Evolutionary conservation across 2,113 vertebrate species (phyloP), one percentile per base, ranked within the genome.

Genomic region (Rhinolophus ferrumequinum): DNA sequence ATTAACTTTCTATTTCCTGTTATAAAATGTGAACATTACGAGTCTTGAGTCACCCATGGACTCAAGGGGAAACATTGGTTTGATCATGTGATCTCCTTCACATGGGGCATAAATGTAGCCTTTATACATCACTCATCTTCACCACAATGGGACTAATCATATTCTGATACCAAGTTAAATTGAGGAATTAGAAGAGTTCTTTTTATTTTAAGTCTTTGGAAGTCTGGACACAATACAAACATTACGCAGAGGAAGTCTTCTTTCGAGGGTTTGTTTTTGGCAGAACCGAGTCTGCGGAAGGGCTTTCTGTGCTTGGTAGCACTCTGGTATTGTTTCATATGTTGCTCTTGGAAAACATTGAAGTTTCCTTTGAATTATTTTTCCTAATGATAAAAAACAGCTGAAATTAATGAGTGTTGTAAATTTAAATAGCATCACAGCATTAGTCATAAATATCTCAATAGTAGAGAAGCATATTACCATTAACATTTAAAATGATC

Each of bases 1-100:
- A 99, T 98, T 99, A 98, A 97, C 96, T 98, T 98, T 98, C 98
- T 98, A 98, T 98, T 99, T 99, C 98, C 98, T 98, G 98, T 97
- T 98, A 98, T 97, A 99, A 98, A 99, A 98, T 98, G 95, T 98
- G 98, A 98, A 93, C 96, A 93, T 97, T 97, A 97, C 86, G 81
- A 97, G 91, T 97, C 97, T 96, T 97, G 96, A 98, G 97, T 98
- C 97, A 97, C 86, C 95, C 47, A 82, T 93, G 77, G 90, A 97
- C 94, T 97, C 97, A 87, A 98, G 97, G 93, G 95, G 97, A 97
- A 98, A 97, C 97, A 96, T 94, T 84, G 81, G 94, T 96, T 98
- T 60, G 75, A 50, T 96, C 97, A 77, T 66, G 75, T 95, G 96
- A 96, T 88, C 90, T 96, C 96, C 96, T 96, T 98, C 95, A 90